A percentile compares a stretch with the other conserved stretches of the same genome.
phyloP scores from a whole-genome alignment of 2,113 vertebrate genomes.

The Sclerurus mexicanus region DNA sequence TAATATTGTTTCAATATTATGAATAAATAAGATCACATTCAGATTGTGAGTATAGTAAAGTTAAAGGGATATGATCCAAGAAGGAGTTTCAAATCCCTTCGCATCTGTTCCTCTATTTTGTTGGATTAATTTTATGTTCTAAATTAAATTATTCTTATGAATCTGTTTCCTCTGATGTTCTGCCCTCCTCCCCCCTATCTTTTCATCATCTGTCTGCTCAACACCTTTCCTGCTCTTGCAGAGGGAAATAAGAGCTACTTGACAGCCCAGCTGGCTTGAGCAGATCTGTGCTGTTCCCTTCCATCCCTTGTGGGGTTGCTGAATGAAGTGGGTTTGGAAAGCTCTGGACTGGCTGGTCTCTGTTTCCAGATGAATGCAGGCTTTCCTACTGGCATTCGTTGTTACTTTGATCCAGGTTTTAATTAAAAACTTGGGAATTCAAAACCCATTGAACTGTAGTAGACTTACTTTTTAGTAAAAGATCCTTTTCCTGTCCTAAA shows the following conservation, averaged over 20 bases:
- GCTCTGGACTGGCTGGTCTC: not conserved
- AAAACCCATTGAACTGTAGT: not conserved
- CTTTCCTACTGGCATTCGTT: constrained; percentile 6
- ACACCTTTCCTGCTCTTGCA: not conserved
- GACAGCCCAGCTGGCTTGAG: constrained; percentile 52
- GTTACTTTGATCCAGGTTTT: not conserved
- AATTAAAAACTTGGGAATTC: constrained; percentile 25
- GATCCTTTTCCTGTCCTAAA: not conserved
- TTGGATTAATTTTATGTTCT: constrained; percentile 67
- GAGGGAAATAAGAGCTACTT: constrained; percentile 10
- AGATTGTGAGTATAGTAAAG: constrained; percentile 35
- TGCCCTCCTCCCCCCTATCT: not conserved
- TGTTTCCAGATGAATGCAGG: not conserved
- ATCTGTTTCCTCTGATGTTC: constrained; percentile 38
- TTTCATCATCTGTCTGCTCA: constrained; percentile 18
- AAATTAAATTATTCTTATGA: constrained; percentile 75
- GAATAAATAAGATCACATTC: constrained; percentile 58
- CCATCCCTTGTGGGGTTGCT: not conserved
- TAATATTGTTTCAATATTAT: constrained; percentile 65
- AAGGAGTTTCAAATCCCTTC: constrained; percentile 67
- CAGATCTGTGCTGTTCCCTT: not conserved
- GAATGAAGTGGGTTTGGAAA: constrained; percentile 31
- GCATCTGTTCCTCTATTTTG: constrained; percentile 71
- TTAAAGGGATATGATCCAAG: constrained; percentile 62
- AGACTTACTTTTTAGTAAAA: not conserved